phyloP scores from a whole-genome alignment of 1,140 invertebrate species.

The Halotydeus destructor region DNA sequence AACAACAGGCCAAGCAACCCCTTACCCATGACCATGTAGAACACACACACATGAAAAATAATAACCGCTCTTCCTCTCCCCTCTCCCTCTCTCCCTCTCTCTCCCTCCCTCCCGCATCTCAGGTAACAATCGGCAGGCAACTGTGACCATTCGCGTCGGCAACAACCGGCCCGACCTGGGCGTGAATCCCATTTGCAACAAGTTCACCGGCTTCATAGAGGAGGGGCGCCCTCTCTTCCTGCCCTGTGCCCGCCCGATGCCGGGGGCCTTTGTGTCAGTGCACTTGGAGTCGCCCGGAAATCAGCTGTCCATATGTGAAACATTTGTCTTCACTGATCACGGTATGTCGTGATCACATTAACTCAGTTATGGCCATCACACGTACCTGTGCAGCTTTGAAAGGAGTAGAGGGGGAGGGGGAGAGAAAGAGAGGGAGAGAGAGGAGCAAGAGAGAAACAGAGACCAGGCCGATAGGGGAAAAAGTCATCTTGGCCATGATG shows the following conservation, averaged over 20 bases:
- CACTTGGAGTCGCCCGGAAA: conserved; percentile 49
- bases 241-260: conserved; percentile 83
- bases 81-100: neutral
- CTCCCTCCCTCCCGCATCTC: neutral
- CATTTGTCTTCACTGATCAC: conserved; percentile 84
- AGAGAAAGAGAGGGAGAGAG: too few relatives aligned
- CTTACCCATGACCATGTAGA: too few relatives aligned
- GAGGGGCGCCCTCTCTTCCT: conserved; percentile 75
- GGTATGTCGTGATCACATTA: conserved; percentile 24
- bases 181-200: conserved; percentile 76
- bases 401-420: too few relatives aligned
- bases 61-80: too few relatives aligned
- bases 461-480: too few relatives aligned
- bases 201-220: conserved; percentile 40
- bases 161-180: conserved; percentile 83
- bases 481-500: too few relatives aligned
- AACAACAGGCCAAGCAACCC: too few relatives aligned
- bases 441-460: too few relatives aligned
- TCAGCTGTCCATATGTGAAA: conserved; percentile 76
- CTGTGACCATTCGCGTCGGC: conserved; percentile 68
- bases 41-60: too few relatives aligned
- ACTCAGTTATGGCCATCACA: too few relatives aligned
- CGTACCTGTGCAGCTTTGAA: too few relatives aligned
- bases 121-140: conserved; percentile 37
- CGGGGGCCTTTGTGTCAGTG: conserved; percentile 77